Evolutionary conservation across 1,140 invertebrate genomes (phyloP).

Genomic region (Dufourea novaeangliae): DNA sequence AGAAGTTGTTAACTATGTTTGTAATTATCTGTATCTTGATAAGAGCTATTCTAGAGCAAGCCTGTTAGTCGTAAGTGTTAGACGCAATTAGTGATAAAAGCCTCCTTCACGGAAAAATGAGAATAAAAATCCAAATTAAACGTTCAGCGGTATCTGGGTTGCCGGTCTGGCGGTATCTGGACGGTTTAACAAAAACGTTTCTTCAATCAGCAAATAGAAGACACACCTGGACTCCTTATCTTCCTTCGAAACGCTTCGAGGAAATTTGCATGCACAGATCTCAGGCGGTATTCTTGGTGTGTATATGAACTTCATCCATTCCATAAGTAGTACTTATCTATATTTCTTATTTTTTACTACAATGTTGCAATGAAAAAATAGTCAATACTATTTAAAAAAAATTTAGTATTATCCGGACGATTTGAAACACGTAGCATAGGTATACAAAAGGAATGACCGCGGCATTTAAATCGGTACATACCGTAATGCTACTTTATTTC

Average conservation of each 20-base stretch:
- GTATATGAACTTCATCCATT: too few relatives aligned
- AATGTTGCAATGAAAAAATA: too few relatives aligned
- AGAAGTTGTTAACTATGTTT: not conserved
- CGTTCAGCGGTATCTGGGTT: not conserved
- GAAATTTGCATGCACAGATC: constrained; percentile 41
- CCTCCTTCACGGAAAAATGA: not conserved
- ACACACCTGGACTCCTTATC: constrained; percentile 38
- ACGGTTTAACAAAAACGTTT: constrained; percentile 14
- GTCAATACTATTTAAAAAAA: too few relatives aligned
- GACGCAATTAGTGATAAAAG: not conserved
- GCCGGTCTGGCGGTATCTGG: constrained; percentile 12
- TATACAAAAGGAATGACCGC: too few relatives aligned
- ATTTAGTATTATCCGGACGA: too few relatives aligned
- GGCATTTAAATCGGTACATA: too few relatives aligned
- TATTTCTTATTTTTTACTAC: too few relatives aligned
- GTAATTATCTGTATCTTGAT: not conserved
- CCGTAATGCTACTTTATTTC: too few relatives aligned
- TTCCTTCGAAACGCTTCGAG: constrained; percentile 1
- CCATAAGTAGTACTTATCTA: too few relatives aligned
- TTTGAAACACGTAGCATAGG: too few relatives aligned
- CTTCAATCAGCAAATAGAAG: constrained; percentile 33
- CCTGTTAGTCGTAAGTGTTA: not conserved
- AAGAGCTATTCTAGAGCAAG: too few relatives aligned
- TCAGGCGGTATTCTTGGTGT: not conserved
- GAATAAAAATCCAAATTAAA: constrained; percentile 22